Conservation (phyloP, 2,888 invertebrate species). For the Eledone cirrhosa region DNA sequence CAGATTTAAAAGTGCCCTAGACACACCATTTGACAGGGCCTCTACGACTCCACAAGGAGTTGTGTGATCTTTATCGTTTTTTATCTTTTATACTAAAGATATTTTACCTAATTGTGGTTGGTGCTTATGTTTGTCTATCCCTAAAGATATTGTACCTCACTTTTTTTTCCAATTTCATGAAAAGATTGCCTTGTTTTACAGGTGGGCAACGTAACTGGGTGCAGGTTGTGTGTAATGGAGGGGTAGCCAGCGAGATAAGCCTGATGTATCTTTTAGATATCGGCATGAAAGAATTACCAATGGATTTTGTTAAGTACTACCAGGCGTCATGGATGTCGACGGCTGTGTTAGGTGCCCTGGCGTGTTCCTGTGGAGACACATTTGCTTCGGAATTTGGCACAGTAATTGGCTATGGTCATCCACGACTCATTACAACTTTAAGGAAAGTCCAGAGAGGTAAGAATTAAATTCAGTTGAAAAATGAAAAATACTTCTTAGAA, state of each 20-base stretch:
- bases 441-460: conserved; percentile 79
- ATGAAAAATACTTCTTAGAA: too few species aligned
- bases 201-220: conserved; percentile 89
- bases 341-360: conserved; percentile 79
- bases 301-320: conserved; percentile 81
- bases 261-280: conserved; percentile 80
- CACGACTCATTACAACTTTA: conserved; percentile 79
- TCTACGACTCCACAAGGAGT: too few species aligned
- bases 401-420: conserved; percentile 76
- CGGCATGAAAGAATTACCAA: conserved; percentile 77
- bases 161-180: too few species aligned
- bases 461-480: too few species aligned
- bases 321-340: conserved; percentile 80
- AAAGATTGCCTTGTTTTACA: conserved; percentile 63
- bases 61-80: background rate
- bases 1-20: too few species aligned
- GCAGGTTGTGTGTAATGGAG: conserved; percentile 88
- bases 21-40: too few species aligned
- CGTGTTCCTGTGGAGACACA: conserved; percentile 87
- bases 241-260: conserved; percentile 83
- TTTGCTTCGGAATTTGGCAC: conserved; percentile 90
- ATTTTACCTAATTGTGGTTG: background rate
- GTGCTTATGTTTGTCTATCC: background rate
- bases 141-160: too few species aligned
- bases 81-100: background rate